Evolutionary conservation across 2,888 invertebrate genomes (phyloP).

Genomic region (Scaptomyza polygonia): DNA sequence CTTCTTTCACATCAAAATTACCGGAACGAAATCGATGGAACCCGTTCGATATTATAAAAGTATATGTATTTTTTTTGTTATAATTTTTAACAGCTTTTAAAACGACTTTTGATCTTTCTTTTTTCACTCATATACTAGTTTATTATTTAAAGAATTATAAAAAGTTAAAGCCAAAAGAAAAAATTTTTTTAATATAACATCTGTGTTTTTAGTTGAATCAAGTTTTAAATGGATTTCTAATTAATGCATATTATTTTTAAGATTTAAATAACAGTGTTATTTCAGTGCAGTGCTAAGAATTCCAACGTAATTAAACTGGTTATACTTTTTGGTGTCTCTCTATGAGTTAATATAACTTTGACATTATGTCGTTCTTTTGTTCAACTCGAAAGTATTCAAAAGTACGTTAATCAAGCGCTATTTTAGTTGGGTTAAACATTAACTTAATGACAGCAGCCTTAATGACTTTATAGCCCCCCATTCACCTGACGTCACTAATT

Average conservation of each 20-base stretch:
- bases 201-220: background rate
- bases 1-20: too few species aligned
- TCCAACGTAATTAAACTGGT: background rate
- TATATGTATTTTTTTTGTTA: too few species aligned
- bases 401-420: background rate
- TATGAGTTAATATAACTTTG: background rate
- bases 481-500: constrained; percentile 53
- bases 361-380: too few species aligned
- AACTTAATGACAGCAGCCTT: background rate
- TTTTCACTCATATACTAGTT: too few species aligned
- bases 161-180: too few species aligned
- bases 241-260: background rate
- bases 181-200: background rate
- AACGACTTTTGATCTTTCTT: too few species aligned
- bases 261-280: too few species aligned
- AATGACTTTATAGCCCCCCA: constrained; percentile 8
- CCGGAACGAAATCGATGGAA: too few species aligned
- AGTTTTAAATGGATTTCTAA: background rate
- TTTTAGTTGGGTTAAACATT: background rate
- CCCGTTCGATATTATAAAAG: too few species aligned
- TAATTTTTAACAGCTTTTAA: too few species aligned
- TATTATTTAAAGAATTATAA: too few species aligned
- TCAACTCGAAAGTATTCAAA: background rate
- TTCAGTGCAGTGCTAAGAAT: background rate
- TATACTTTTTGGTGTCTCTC: background rate